Conservation (phyloP, 1,140 invertebrate species). For the Drosophila simulans region DNA sequence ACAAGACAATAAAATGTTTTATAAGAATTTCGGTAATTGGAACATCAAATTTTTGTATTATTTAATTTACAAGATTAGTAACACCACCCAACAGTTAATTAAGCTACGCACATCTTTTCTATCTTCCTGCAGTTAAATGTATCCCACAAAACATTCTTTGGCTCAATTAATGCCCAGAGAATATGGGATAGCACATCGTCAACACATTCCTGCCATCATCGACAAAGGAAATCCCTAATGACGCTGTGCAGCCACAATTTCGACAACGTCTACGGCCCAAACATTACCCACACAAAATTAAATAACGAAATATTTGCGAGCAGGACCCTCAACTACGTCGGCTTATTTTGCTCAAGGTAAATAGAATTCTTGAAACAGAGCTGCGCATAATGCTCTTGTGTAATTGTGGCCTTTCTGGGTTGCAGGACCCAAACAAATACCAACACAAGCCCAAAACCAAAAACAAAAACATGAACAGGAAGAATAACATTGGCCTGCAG, state of each 20-base stretch:
- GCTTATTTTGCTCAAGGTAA: conserved; percentile 38
- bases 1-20: no score
- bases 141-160: conserved; percentile 10
- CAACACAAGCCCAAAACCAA: conserved; percentile 22
- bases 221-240: conserved; percentile 20
- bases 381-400: conserved; percentile 63
- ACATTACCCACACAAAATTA: conserved; percentile 43
- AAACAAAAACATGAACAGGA: conserved; percentile 31
- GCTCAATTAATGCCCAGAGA: conserved; percentile 34
- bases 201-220: conserved; percentile 10
- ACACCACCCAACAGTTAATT: conserved; percentile 1
- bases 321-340: conserved; percentile 1
- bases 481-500: conserved; percentile 59
- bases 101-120: conserved; percentile 1
- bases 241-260: conserved; percentile 9
- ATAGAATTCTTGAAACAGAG: conserved; percentile 57
- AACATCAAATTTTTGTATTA: no score
- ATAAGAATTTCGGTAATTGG: no score
- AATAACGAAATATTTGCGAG: conserved; percentile 65
- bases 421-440: conserved; percentile 1
- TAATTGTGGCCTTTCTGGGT: conserved; percentile 57
- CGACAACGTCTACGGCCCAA: conserved; percentile 15
- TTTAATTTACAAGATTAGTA: not conserved
- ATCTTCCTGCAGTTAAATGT: conserved; percentile 14
- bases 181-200: conserved; percentile 12